Evolutionary conservation across 2,888 invertebrate genomes (phyloP), one percentile per base, ranked within the genome.

Genomic region (Protodeltote pygarga): DNA sequence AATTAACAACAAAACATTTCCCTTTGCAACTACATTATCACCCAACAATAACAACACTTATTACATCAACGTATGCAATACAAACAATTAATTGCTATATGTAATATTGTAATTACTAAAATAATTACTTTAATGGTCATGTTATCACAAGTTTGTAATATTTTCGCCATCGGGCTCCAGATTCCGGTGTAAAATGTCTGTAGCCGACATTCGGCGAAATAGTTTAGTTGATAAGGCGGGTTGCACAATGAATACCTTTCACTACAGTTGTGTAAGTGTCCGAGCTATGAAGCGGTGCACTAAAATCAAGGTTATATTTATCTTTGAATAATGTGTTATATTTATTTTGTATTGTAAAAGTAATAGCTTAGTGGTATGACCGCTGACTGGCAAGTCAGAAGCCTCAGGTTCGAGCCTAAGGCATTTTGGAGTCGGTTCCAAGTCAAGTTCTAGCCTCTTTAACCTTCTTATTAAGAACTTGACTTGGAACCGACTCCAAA

Each of bases 171-270:
- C 33, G 15, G 28, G 16, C 58, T 62, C 61, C 39, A 46, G 51
- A 51, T 47, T 39, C 45, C 20, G 38, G 29, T n/a, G 29, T 39
- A 38, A 58, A 66, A 58, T 33, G 54, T 34, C 11, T 46, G 35
- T 39, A 53, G 35, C 39, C 66, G 72, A 63, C 70, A 66, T 75
- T 75, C 59, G 55, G 50, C 58, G 55, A 72, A 71, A 64, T 67
- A 71, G 53, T 59, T 29, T 50, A 46, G 62, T 71, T 81, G 78
- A 80, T 78, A 81, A 77, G 70, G 73, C 46, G 33, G 50, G 58
- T 84, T 83, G 74, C 80, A 75, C 72, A 82, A 82, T 57, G 46
- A 41, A 15, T 61, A 54, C 84, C 83, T 85, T 85, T 85, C 85
- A 85, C 85, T 76, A 53, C 38, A 34, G 59, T 34, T 78, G 73